A percentile compares a stretch with the other conserved stretches of the same genome.
These are phyloP conservation scores for Hybognathus amarus DNA, from an alignment of 2,797 vertebrate species.

Conservation along the genomic window DNA sequence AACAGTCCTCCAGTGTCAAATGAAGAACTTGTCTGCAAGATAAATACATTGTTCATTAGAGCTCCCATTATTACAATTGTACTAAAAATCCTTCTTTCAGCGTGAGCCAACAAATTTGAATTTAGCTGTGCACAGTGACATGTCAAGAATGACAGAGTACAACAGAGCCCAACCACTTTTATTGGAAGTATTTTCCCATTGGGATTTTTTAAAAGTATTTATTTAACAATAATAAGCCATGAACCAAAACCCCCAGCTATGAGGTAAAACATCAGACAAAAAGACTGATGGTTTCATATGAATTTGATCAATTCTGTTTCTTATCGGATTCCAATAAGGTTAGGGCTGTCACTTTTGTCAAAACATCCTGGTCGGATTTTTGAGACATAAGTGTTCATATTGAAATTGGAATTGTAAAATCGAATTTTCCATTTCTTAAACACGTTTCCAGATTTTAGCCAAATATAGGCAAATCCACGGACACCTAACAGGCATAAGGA, in stretches of 20 bases:
- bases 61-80: neutral
- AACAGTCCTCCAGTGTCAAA: constrained; percentile 2
- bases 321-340: too few species aligned
- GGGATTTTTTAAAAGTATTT: neutral
- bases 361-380: too few species aligned
- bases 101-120: neutral
- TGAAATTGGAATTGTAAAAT: too few species aligned
- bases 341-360: too few species aligned
- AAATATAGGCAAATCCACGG: too few species aligned
- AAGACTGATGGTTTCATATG: neutral
- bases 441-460: too few species aligned
- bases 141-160: neutral
- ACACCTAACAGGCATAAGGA: too few species aligned
- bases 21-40: constrained; percentile 16
- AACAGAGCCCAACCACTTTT: neutral
- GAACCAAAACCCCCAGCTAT: neutral
- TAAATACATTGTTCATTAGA: constrained; percentile 5
- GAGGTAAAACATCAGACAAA: neutral
- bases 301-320: too few species aligned
- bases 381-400: too few species aligned
- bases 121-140: neutral
- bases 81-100: neutral
- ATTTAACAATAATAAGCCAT: neutral
- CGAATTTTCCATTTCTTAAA: too few species aligned
- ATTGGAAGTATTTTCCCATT: neutral